phyloP scores from a whole-genome alignment of 2,888 invertebrate genomes.

The Oegoconia quadripuncta region DNA sequence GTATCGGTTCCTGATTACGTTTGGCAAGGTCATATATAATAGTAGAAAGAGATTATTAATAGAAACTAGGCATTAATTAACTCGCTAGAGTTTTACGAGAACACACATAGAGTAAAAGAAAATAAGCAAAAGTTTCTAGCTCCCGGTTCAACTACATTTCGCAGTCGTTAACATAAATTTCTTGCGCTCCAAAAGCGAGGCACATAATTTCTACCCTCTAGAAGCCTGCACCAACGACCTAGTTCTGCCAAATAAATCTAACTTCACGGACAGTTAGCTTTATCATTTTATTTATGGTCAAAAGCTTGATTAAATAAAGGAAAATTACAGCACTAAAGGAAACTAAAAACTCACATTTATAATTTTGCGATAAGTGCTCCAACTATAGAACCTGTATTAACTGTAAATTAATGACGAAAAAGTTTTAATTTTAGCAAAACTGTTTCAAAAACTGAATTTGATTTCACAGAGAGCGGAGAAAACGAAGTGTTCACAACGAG shows the following conservation, averaged over 20 bases:
- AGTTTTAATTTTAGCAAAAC: slow-evolving; percentile 15
- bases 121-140: slow-evolving; percentile 31
- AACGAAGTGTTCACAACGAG: slow-evolving; percentile 55
- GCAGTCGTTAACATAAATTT: slow-evolving; percentile 50
- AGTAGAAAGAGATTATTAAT: too few species aligned
- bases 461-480: slow-evolving; percentile 23
- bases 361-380: slow-evolving; percentile 6
- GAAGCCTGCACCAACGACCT: slow-evolving; percentile 48
- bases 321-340: slow-evolving; percentile 7
- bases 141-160: slow-evolving; percentile 32
- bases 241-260: slow-evolving; percentile 50
- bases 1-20: too few species aligned
- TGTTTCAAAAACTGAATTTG: slow-evolving; percentile 8
- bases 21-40: too few species aligned
- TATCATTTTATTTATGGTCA: slow-evolving; percentile 33
- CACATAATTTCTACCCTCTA: slow-evolving; percentile 38
- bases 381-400: slow-evolving; percentile 14
- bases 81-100: background rate
- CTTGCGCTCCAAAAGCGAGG: slow-evolving; percentile 41
- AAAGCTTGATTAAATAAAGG: slow-evolving; percentile 3
- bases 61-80: background rate
- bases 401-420: slow-evolving; percentile 25
- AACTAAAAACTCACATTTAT: slow-evolving; percentile 16
- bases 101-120: slow-evolving; percentile 14
- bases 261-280: slow-evolving; percentile 35